Evolutionary conservation across 2,888 invertebrate genomes (phyloP), one percentile per base, ranked within the genome.

Genomic region (Hydraecia micacea): DNA sequence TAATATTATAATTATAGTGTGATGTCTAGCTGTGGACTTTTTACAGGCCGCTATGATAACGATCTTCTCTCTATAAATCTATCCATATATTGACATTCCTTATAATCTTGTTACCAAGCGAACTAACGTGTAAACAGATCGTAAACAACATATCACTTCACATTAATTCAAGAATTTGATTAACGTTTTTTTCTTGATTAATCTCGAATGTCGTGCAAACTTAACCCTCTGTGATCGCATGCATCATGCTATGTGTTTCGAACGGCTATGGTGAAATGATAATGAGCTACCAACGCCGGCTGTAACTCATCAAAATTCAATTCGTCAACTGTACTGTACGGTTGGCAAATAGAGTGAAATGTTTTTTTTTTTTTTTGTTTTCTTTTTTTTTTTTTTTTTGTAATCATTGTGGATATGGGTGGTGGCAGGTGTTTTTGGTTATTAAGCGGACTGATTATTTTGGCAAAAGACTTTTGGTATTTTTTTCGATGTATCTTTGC

Each of bases 281-380:
- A 95, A 96, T 95, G 92, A 93, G 92, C 80, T 78, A 84, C 84
- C 89, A 88, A 88, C 91, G 90, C 90, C 93, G 91, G 91, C 94
- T 93, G 94, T 91, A 94, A 90, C 86, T 94, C 95, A 96, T 96
- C 96, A 95, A 95, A 96, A 96, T 96, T 95, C 96, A 96, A 95
- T 96, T 95, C 96, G 94, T 95, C 96, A 95, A 94, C 92, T 88
- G 89, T 79, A 25, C n/a, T 66, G 93, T 93, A 96, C 84, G 78
- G 94, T 88, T 86, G 28, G 91, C 93, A 94, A 80, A 88, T 80
- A 83, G 87, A 86, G 28, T 66, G 9, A 36, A 78, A 75, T 73
- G 2, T 73, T 68, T 77, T 73, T 11, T 62, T 58, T 71, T 46
- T 68, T 32, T n/a, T 28, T 71, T 65, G 2, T 11, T 42, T n/a